Conservation (phyloP, 1,140 invertebrate genomes). For the Ylistrum balloti region DNA sequence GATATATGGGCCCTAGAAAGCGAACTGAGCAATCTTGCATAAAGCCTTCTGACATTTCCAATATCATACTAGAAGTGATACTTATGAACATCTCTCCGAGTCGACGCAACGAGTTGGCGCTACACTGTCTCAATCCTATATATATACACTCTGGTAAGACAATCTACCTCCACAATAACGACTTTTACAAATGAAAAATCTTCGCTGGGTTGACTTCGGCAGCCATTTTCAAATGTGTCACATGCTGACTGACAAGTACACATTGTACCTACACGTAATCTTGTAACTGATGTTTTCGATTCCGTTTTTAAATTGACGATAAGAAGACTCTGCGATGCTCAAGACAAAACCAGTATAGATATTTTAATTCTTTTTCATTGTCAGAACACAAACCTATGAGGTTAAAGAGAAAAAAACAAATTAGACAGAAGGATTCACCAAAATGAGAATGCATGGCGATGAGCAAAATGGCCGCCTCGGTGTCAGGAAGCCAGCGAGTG, state of each 20-base stretch:
- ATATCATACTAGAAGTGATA: constrained; percentile 29
- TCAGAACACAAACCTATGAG: constrained; percentile 32
- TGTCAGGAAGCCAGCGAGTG: constrained; percentile 23
- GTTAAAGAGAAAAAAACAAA: constrained; percentile 11
- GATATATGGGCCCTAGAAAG: constrained; percentile 26
- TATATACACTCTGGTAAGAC: constrained; percentile 1
- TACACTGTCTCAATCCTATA: background rate
- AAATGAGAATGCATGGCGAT: constrained; percentile 34
- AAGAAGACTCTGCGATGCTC: background rate
- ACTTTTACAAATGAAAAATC: constrained; percentile 33
- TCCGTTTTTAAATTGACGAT: constrained; percentile 28
- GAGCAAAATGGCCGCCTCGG: constrained; percentile 22
- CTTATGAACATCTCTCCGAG: constrained; percentile 32
- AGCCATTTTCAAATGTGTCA: constrained; percentile 34
- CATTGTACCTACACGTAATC: constrained; percentile 34
- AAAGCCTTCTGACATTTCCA: constrained; percentile 38
- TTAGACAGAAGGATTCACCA: background rate
- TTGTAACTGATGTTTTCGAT: background rate
- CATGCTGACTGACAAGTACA: constrained; percentile 27
- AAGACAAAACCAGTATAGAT: constrained; percentile 11
- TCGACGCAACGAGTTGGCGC: constrained; percentile 8
- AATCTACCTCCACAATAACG: constrained; percentile 38
- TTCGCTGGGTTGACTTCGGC: constrained; percentile 2
- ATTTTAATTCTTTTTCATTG: constrained; percentile 40
- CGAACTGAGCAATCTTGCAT: constrained; percentile 37